phyloP scores from a whole-genome alignment of 2,797 vertebrate species.

The Eulemur rubriventer region DNA sequence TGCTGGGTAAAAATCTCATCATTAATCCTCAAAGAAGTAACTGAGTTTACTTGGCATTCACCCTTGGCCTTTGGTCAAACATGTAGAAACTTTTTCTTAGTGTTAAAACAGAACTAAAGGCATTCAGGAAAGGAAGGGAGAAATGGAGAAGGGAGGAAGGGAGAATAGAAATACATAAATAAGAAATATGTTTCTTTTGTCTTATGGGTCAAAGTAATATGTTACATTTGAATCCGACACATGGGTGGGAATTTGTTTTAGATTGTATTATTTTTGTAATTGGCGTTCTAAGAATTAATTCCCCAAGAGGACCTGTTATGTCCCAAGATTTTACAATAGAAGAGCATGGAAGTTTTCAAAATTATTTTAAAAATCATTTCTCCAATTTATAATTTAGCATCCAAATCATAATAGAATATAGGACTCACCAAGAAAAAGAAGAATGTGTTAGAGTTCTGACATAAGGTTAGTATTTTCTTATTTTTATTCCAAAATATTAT shows the following conservation, averaged over 20 bases:
- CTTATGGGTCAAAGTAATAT: not conserved
- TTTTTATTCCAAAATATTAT: not conserved
- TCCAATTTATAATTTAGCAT: slow-evolving; percentile 12
- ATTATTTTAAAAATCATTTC: slow-evolving; percentile 34
- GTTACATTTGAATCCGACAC: not conserved
- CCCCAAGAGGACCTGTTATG: not conserved
- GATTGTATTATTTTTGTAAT: slow-evolving; percentile 37
- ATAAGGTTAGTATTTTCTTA: not conserved
- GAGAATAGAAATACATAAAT: not conserved
- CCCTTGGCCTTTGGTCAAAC: slow-evolving; percentile 45
- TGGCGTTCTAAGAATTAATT: slow-evolving; percentile 3
- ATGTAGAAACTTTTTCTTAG: slow-evolving; percentile 64
- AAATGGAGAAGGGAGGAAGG: not conserved
- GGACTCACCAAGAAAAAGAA: not conserved
- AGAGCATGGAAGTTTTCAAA: not conserved
- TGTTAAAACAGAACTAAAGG: slow-evolving; percentile 60
- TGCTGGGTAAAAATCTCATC: slow-evolving; percentile 27
- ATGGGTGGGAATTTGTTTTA: not conserved
- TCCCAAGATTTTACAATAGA: slow-evolving; percentile 14
- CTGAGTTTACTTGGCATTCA: slow-evolving; percentile 58
- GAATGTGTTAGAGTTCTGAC: not conserved
- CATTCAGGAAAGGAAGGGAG: not conserved
- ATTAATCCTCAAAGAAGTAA: slow-evolving; percentile 22
- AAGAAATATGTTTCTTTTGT: not conserved
- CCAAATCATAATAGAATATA: slow-evolving; percentile 45